A percentile compares a stretch with the other conserved stretches of the same genome.
Evolutionary conservation across 2,113 vertebrate species (phyloP).

Genomic region (Heloderma charlesbogerti): DNA sequence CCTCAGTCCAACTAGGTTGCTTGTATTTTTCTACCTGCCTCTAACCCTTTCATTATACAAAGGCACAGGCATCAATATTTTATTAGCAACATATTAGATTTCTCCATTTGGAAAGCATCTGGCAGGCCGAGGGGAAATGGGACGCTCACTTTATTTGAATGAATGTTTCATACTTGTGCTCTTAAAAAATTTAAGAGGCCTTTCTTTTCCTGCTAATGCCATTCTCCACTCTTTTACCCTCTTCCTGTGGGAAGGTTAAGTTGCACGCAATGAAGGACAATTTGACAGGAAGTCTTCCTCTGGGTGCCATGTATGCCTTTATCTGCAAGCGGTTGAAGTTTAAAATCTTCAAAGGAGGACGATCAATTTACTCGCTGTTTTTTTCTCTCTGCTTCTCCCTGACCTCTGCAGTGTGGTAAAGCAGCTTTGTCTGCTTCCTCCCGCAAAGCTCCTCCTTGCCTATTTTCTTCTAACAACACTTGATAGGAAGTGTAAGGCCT

Average conservation of each 20-base stretch:
- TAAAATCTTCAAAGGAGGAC: conserved; percentile 3
- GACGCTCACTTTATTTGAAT: conserved; percentile 68
- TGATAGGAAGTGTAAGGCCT: too few species aligned
- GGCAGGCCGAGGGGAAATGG: not conserved
- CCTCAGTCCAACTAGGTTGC: conserved; percentile 38
- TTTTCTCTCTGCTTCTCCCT: not conserved
- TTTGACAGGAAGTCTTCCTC: not conserved
- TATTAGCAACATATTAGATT: conserved; percentile 73
- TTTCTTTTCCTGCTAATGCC: conserved; percentile 64
- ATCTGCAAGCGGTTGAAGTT: not conserved
- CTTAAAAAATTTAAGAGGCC: conserved; percentile 64
- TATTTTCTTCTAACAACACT: not conserved
- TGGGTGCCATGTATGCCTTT: not conserved
- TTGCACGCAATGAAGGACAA: conserved; percentile 6
- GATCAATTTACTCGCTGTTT: not conserved
- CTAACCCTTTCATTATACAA: conserved; percentile 55
- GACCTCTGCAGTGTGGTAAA: not conserved
- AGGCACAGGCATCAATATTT: conserved; percentile 75
- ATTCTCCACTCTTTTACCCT: conserved; percentile 50
- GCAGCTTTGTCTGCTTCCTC: not conserved
- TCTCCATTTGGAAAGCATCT: conserved; percentile 71
- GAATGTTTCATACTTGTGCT: conserved; percentile 70
- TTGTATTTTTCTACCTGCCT: conserved; percentile 63
- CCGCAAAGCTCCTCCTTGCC: not conserved
- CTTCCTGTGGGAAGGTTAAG: conserved; percentile 56